Conservation (phyloP, 2,888 invertebrate species). For the Cheiracanthium punctorium region DNA sequence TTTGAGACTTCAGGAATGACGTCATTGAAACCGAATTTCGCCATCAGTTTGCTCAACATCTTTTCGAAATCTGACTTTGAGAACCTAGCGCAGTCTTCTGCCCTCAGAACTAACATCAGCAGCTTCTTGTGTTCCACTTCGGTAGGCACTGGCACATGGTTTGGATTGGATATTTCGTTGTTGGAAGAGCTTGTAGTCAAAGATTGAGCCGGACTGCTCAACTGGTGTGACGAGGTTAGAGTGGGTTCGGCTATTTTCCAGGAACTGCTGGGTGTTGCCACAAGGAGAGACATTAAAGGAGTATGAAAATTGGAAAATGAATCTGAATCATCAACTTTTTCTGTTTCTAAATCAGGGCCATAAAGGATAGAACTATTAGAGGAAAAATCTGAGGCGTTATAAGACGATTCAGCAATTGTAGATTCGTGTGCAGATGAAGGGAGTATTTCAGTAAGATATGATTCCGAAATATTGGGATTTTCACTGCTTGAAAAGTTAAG, state of each 20-base stretch:
- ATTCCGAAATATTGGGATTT: neutral
- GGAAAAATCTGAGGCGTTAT: neutral
- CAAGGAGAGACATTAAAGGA: constrained; percentile 53
- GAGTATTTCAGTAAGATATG: neutral
- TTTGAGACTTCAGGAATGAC: constrained; percentile 48
- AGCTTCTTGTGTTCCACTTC: constrained; percentile 45
- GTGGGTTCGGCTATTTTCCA: neutral
- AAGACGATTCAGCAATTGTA: neutral
- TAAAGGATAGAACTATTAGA: neutral
- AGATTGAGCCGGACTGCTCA: constrained; percentile 7
- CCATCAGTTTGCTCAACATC: constrained; percentile 48
- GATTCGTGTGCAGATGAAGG: neutral
- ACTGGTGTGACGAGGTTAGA: neutral
- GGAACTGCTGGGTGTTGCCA: constrained; percentile 22
- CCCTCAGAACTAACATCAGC: constrained; percentile 47
- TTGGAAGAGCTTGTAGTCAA: constrained; percentile 19
- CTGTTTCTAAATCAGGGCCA: neutral
- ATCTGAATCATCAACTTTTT: neutral
- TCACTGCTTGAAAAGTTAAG: neutral
- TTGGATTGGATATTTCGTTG: constrained; percentile 35
- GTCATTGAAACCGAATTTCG: constrained; percentile 46
- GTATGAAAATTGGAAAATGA: constrained; percentile 43
- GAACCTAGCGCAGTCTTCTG: constrained; percentile 54
- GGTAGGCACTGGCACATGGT: constrained; percentile 21
- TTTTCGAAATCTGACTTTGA: constrained; percentile 52